phyloP scores from a whole-genome alignment of 1,140 invertebrate species.

The Mycetomoellerius zeteki region DNA sequence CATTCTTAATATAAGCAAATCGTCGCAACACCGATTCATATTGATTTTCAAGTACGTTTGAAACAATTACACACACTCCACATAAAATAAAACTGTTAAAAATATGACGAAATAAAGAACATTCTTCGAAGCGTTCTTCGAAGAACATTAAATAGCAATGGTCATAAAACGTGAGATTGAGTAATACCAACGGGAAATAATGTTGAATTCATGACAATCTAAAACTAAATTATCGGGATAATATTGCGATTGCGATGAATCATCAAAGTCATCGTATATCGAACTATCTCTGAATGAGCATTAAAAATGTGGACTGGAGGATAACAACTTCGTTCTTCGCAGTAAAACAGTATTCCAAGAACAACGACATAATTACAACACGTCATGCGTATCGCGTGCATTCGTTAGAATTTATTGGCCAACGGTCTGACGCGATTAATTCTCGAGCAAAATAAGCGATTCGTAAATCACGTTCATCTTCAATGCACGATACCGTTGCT shows the following conservation, averaged over 20 bases:
- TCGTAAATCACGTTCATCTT: constrained; percentile 21
- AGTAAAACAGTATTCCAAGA: constrained; percentile 53
- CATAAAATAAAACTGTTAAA: constrained; percentile 1
- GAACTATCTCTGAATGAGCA: constrained; percentile 16
- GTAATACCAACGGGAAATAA: constrained; percentile 15
- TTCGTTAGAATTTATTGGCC: constrained; percentile 61
- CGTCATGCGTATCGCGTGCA: constrained; percentile 31
- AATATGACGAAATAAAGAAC: constrained; percentile 10
- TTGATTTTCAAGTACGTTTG: constrained; percentile 26
- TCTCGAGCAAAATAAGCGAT: constrained; percentile 31
- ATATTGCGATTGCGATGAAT: constrained; percentile 17
- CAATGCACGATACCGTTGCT: constrained; percentile 5
- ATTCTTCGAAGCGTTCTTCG: too few relatives aligned
- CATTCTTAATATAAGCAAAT: constrained; percentile 1
- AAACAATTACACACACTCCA: constrained; percentile 11
- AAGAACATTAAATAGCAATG: constrained; percentile 8
- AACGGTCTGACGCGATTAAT: constrained; percentile 49
- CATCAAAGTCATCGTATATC: background rate
- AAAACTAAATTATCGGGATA: background rate
- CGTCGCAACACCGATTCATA: constrained; percentile 6
- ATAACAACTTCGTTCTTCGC: constrained; percentile 42
- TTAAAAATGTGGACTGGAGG: constrained; percentile 21
- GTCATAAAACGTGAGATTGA: constrained; percentile 20
- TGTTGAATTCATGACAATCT: constrained; percentile 15
- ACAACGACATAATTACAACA: constrained; percentile 52